Percentiles rank a stretch among this genome's conserved stretches.
Conservation (phyloP, 2,888 invertebrate species). For the Yponomeuta malinellus region DNA sequence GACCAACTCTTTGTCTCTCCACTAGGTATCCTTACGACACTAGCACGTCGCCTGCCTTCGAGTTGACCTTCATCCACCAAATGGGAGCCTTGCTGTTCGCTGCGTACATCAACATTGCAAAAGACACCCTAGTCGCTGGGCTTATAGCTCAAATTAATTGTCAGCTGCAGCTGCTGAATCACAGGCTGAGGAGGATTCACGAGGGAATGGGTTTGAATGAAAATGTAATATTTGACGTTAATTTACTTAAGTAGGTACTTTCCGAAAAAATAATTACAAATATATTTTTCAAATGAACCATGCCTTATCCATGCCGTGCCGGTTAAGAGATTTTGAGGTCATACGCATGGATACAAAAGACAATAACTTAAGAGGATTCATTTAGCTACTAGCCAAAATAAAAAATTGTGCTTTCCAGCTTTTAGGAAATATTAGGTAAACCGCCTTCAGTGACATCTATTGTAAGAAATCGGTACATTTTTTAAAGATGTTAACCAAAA, state of each 20-base stretch:
- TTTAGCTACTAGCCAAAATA: too few relatives aligned
- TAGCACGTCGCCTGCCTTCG: conserved; percentile 49
- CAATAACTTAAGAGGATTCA: too few relatives aligned
- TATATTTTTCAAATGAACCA: not conserved
- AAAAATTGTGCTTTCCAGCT: too few relatives aligned
- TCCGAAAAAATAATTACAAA: not conserved
- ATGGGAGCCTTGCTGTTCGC: conserved; percentile 55
- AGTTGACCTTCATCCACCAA: conserved; percentile 65
- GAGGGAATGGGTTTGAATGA: conserved; percentile 25
- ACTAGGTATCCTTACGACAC: conserved; percentile 66
- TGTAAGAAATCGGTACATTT: too few relatives aligned
- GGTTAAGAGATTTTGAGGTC: too few relatives aligned
- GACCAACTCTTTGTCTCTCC: conserved; percentile 7
- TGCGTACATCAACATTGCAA: conserved; percentile 65
- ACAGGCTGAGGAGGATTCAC: conserved; percentile 44
- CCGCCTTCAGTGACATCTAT: too few relatives aligned
- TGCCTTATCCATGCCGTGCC: not conserved
- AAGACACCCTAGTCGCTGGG: conserved; percentile 62
- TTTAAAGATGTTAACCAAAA: too few relatives aligned
- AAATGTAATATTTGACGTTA: not conserved
- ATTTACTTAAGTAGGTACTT: not conserved
- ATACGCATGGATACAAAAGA: too few relatives aligned
- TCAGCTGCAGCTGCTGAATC: conserved; percentile 57
- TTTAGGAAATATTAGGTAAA: too few relatives aligned
- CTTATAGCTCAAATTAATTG: conserved; percentile 65